Base-by-base conservation (phyloP, 1,140 invertebrate genomes). In the Pogonomyrmex barbatus region DNA sequence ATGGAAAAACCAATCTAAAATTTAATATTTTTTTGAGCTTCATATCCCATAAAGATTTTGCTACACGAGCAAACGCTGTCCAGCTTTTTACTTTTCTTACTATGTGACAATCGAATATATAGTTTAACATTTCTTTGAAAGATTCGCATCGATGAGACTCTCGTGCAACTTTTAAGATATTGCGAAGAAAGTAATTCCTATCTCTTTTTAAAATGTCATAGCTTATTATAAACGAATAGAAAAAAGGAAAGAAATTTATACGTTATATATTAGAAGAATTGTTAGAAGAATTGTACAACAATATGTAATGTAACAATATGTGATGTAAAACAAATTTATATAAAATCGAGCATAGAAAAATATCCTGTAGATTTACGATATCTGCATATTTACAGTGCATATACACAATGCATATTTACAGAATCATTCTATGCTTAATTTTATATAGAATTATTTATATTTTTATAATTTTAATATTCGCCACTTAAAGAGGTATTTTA, bases 11-110 rank as follows among this genome's bases (percentile, higher is more conserved):
- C 52, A 62, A 60, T 75, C 79, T 82, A 2, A 45, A 83, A 83
- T 83, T 83, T 83, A 75, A 83, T 39, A 81, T 77, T 63, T 24
- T 17, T 47, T 12, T 12, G 30, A 58, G 12, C 54, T 81, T 81
- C 42, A 81, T 42, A 39, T 17, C n/a, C 42, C 36, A 45, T 73
- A 82, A 73, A 60, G 39, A 71, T 56, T 71, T 71, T 10, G 24
- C 10, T 71, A 17, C 6, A 50, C 42, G 14, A 36, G 39, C 12
- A 30, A 58, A 42, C 36, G 30, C 17, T 30, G 33, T 50, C 17
- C 17, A 36, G 33, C 45, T 50, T 56, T 78, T 36, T 14, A 17
- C n/a, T 30, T 62, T 24, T 17, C 56, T 5, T 17, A 30, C n/a
- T 12, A 4, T 54, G 42, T n/a, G 30, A 42, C 30, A n/a, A 47